Conservation (phyloP, 1,140 invertebrate genomes). For the Lepidurus apus region DNA sequence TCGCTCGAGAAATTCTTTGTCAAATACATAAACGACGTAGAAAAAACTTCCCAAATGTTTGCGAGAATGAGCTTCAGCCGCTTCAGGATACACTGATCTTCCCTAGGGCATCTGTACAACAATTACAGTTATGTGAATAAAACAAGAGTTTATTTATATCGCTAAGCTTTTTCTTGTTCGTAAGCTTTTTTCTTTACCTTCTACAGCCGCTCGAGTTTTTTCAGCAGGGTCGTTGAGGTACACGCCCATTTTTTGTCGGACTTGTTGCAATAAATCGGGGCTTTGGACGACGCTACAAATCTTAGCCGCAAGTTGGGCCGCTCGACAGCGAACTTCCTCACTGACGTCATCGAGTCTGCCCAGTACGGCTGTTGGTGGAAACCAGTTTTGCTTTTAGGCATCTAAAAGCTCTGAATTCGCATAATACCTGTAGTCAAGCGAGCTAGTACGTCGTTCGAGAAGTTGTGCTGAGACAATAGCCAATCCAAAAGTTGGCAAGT, state of each 20-base stretch:
- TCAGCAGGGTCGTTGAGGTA: neutral
- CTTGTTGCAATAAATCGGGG: neutral
- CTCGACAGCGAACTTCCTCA: neutral
- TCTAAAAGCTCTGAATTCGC: neutral
- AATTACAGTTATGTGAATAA: neutral
- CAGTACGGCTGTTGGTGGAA: neutral
- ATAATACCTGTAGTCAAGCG: neutral
- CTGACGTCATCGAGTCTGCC: neutral
- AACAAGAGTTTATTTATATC: neutral
- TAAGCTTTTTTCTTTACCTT: neutral
- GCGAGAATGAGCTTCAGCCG: too few relatives aligned
- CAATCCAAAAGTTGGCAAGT: neutral
- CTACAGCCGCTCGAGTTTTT: neutral
- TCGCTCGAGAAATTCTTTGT: too few relatives aligned
- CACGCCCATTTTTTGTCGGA: neutral
- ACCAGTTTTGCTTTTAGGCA: neutral
- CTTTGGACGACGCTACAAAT: neutral
- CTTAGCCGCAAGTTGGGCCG: conserved; percentile 13
- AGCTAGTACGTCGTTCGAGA: neutral
- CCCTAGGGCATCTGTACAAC: neutral
- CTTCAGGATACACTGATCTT: neutral
- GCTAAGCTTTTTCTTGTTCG: neutral
- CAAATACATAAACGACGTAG: too few relatives aligned
- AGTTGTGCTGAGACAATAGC: neutral
- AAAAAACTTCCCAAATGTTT: too few relatives aligned